Base-by-base conservation (phyloP, 35 echinoderm and acorn worm species). In the Apostichopus californicus region DNA sequence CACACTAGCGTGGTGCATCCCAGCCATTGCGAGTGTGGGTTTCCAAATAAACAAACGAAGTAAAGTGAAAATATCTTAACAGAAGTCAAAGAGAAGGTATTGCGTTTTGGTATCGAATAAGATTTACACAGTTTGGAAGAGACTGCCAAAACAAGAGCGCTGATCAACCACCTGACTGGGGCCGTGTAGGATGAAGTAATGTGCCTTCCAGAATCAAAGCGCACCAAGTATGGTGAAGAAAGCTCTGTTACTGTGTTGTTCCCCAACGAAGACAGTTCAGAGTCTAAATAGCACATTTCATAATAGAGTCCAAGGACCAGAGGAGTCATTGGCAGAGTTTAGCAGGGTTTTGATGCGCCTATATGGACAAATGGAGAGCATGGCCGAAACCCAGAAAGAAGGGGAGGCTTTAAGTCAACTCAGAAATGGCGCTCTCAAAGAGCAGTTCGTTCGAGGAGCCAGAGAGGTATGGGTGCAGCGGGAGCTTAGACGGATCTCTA, bases 381-480 rank as follows among this genome's bases (percentile, higher is more conserved):
- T 21, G 5, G 87, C 87, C 1, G 78, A 73, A 8, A 64, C 60
- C 14, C 73, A 78, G 5, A 34, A 90, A 46, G 87, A 94, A 56
- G 60, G 22, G 56, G 73, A 25, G 12, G 93, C 93, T 60, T n/a
- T 94, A 4, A 64, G 81, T 8, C 11, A 65, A 78, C 55, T 94
- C 1, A 18, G 79, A 28, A 78, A 94, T 54, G 70, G 55, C 11
- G 1, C 93, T n/a, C 77, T 94, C 11, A 63, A 72, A 52, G 79
- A 94, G 14, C 28, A 84, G n/a, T 94, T 90, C 56, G 17, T 53
- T 20, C 80, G 88, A 54, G 93, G 93, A 21, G 93, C 93, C 8
- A 94, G 93, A 56, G 87, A 94, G 54, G 78, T 59, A 9, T 90
- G 93, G 87, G 79, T 94, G 28, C 86, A 78, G 14, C 0, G 87